Evolutionary conservation across 2,888 invertebrate genomes (phyloP), one percentile per base, ranked within the genome.

Genomic region (Caenorhabditis sulstoni): DNA sequence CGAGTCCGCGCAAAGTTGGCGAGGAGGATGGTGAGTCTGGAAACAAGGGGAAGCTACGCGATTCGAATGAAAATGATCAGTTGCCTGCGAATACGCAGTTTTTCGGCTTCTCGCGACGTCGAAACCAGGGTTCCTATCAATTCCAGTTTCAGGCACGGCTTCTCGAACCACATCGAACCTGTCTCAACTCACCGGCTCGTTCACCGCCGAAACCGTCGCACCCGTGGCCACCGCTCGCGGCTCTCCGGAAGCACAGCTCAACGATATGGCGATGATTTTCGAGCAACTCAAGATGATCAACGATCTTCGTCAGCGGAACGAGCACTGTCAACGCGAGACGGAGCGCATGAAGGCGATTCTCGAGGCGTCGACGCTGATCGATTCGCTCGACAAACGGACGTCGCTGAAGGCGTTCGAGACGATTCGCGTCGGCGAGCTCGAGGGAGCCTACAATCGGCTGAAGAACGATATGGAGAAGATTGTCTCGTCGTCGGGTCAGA

Each of bases 251-350:
- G 59, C 67, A 7, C 81, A 82, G 18, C 52, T 83, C 8, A 83
- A 86, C 22, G 85, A 87, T 45, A 71, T 87, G 64, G 78, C 85
- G 8, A 68, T 87, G 20, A 84, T 86, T 41, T 70, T 85, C 44
- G 62, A 81, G 5, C 87, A 87, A 66, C 83, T 87, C 49, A 61
- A 53, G 16, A 82, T 85, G 59, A 87, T 87, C 52, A 81, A 79
- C 23, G 86, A 78, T 49, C 49, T 57, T 12, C 53, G 59, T 1
- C 71, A 70, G 22, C 58, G 83, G 22, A 68, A 65, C 12, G 85
- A 85, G 18, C 83, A 84, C 57, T 71, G 64, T 29, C 81, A 82
- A 45, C 79, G 85, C 14, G 85, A 83, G 49, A 85, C 79, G 12
- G 85, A 82, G 29, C 79, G 84, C 9, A 81, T 84, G 74, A 83